Conservation (phyloP, 2,113 vertebrate genomes). For the Siphamia tubifer region DNA sequence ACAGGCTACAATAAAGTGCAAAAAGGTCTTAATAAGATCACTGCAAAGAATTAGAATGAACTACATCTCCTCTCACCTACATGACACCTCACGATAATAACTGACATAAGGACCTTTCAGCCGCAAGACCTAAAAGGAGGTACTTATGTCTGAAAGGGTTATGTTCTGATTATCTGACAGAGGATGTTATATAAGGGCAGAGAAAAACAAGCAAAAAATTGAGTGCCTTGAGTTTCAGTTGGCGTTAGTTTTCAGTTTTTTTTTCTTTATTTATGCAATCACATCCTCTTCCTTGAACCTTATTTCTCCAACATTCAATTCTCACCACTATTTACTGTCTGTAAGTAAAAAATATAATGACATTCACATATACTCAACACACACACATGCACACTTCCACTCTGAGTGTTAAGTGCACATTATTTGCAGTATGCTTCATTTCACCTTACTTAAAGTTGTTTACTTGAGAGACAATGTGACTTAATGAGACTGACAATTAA, state of each 20-base stretch:
- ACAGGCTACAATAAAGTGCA: too few relatives aligned
- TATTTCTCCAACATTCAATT: constrained; percentile 3
- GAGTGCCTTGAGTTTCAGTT: not conserved
- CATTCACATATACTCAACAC: not conserved
- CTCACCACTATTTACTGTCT: constrained; percentile 23
- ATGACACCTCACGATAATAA: not conserved
- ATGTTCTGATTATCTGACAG: constrained; percentile 19
- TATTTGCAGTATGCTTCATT: constrained; percentile 57
- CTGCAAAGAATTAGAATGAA: not conserved
- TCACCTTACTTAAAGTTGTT: constrained; percentile 57
- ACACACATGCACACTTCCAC: constrained; percentile 12
- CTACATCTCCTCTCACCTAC: not conserved
- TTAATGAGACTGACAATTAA: constrained; percentile 66
- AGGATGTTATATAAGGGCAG: not conserved
- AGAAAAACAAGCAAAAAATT: not conserved
- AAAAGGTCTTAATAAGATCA: too few relatives aligned
- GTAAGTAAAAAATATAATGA: not conserved
- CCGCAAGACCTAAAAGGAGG: too few relatives aligned
- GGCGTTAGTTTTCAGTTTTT: not conserved
- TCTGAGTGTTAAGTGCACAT: constrained; percentile 39
- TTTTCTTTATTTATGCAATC: not conserved
- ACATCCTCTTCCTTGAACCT: not conserved
- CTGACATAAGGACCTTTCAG: too few relatives aligned
- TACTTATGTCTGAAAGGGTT: too few relatives aligned
- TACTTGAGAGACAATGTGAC: constrained; percentile 45